phyloP scores from a whole-genome alignment of 2,888 invertebrate genomes.

The Agelastica alni region DNA sequence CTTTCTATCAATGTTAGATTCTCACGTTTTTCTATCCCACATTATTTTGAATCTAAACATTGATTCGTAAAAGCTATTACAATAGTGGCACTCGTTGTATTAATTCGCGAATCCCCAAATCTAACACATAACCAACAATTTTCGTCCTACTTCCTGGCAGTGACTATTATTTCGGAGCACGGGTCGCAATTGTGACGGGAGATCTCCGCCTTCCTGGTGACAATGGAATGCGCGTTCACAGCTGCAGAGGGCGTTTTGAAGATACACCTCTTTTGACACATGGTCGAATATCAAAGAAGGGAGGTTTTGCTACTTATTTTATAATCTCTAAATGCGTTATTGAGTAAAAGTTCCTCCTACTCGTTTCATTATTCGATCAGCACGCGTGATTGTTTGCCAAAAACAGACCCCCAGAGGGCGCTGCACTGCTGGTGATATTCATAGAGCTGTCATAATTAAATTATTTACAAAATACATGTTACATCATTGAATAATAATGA shows the following conservation, averaged over 20 bases:
- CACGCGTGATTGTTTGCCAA: constrained; percentile 45
- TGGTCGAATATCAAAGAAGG: constrained; percentile 38
- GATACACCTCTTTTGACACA: constrained; percentile 43
- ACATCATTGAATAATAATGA: too few species aligned
- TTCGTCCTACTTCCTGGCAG: constrained; percentile 25
- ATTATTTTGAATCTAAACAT: too few species aligned
- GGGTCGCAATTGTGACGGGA: constrained; percentile 40
- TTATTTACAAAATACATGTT: too few species aligned
- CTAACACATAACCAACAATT: constrained; percentile 18
- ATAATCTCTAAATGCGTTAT: constrained; percentile 43
- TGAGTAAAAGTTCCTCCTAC: constrained; percentile 39
- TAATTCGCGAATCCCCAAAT: constrained; percentile 5
- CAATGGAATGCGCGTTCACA: constrained; percentile 36
- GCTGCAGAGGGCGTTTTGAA: constrained; percentile 44
- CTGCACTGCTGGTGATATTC: constrained; percentile 15
- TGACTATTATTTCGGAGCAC: constrained; percentile 38
- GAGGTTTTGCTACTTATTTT: constrained; percentile 36
- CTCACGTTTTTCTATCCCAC: too few species aligned
- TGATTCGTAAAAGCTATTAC: constrained; percentile 5
- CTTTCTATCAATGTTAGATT: too few species aligned
- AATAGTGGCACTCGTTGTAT: constrained; percentile 10
- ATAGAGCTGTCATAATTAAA: constrained; percentile 17
- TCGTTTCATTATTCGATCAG: constrained; percentile 36
- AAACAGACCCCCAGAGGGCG: constrained; percentile 41
- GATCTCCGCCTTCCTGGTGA: constrained; percentile 39